Conservation (phyloP, 2,888 invertebrate species). For the Troides aeacus region DNA sequence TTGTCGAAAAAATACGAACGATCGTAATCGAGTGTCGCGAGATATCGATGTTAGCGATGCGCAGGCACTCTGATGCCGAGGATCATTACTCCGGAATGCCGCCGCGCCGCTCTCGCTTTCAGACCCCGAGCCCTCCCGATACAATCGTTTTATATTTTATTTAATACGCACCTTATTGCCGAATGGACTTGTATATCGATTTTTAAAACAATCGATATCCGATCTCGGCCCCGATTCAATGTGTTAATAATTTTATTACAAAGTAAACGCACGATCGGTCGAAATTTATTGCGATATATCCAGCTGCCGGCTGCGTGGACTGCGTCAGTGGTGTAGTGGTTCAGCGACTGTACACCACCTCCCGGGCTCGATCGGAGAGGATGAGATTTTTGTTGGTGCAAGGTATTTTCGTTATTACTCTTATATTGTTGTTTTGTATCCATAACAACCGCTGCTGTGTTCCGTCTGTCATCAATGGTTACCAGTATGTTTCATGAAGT, state of each 20-base stretch:
- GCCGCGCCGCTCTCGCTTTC: conserved; percentile 71
- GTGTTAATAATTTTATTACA: conserved; percentile 18
- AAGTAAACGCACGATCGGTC: neutral
- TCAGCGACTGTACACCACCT: too few species aligned
- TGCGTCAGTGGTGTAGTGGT: too few species aligned
- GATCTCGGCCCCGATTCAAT: conserved; percentile 20
- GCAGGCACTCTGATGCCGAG: conserved; percentile 52
- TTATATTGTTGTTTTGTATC: too few species aligned
- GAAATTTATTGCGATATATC: neutral
- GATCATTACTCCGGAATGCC: conserved; percentile 73
- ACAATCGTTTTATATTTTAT: conserved; percentile 62
- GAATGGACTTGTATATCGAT: conserved; percentile 36
- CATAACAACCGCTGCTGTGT: too few species aligned
- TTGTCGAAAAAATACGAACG: conserved; percentile 16
- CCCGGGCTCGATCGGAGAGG: too few species aligned
- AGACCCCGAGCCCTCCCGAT: conserved; percentile 43
- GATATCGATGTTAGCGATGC: conserved; percentile 45
- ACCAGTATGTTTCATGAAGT: too few species aligned
- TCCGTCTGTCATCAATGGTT: too few species aligned
- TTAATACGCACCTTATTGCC: conserved; percentile 47
- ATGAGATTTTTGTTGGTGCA: too few species aligned
- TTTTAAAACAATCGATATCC: conserved; percentile 30
- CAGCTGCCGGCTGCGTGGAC: too few species aligned
- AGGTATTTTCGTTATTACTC: too few species aligned
- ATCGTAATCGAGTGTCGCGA: conserved; percentile 36